Evolutionary conservation across 2,113 vertebrate species (phyloP).

Genomic region (Desmodus rotundus): DNA sequence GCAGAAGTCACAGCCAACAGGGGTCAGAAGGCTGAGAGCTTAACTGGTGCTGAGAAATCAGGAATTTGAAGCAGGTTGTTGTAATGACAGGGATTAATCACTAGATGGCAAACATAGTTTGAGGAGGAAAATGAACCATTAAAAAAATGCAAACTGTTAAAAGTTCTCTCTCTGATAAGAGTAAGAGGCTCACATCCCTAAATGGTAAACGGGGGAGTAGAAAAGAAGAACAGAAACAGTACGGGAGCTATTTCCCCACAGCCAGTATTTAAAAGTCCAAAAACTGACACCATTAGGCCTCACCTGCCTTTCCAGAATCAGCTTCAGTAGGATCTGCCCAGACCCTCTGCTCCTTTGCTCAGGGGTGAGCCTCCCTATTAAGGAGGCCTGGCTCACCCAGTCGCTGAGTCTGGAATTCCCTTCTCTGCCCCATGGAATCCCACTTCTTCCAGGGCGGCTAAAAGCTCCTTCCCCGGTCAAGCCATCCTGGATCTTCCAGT

Average conservation of each 20-base stretch:
- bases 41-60: background rate
- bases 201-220: background rate
- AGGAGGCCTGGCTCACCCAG: background rate
- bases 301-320: background rate
- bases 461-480: background rate
- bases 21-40: background rate
- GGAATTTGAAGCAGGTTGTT: background rate
- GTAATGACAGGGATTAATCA: conserved; percentile 69
- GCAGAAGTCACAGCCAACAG: background rate
- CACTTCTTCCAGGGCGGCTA: background rate
- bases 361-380: too few relatives aligned
- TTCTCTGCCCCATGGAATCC: background rate
- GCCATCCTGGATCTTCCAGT: background rate
- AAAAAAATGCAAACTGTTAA: background rate
- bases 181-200: background rate
- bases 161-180: background rate
- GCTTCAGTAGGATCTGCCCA: background rate
- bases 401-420: background rate
- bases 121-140: conserved; percentile 35
- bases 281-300: background rate
- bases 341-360: background rate
- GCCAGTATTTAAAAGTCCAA: background rate
- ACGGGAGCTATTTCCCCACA: background rate
- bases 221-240: background rate
- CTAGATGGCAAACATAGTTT: conserved; percentile 82